Base-by-base conservation (phyloP, 2,888 invertebrate species). In the Drosophila lacicola region DNA sequence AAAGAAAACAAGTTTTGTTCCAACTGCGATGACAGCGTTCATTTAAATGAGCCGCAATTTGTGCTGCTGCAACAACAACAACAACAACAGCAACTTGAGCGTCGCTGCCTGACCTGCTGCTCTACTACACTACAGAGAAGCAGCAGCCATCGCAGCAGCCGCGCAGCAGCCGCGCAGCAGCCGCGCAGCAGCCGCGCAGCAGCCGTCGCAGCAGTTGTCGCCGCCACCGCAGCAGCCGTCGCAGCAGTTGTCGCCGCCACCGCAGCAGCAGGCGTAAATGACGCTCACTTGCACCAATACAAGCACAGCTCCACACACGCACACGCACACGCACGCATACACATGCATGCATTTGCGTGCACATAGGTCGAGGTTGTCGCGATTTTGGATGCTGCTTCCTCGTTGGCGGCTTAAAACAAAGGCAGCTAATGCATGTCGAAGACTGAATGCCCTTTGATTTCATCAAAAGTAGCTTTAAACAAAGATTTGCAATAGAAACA, bases 281-380 rank as follows among this genome's bases (percentile, higher is more conserved):
- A 65, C 65, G 41, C 58, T 71, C 74, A 74, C 72, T 63, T 56
- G 41, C 62, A 49, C 49, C 37, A 29, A 29, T 8, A 50, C 49
- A 36, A 34, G 58, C 39, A 36, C 13, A 46, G 13, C 33, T 34
- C 42, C 34, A 42, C 37, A 14, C 17, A 46, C 19, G 55, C 41
- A 42, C 14, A 19, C 34, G 17, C 17, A 17, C 17, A 17, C n/a
- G 17, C 25, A 47, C 29, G 49, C 33, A 47, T 6, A 14, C 33
- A 25, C 9, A 14, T 34, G 42, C 36, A n/a, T 17, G 41, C 41
- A 13, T 41, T 36, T 45, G 60, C 46, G 19, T 55, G 33, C 50
- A 61, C 77, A 78, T 71, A 79, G 77, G 80, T 77, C 77, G 77
- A 79, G 77, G 77, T 77, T 77, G 80, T 75, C 46, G 71, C 60